Evolutionary conservation across 2,888 invertebrate species (phyloP).

Genomic region (Eilema sororculum): DNA sequence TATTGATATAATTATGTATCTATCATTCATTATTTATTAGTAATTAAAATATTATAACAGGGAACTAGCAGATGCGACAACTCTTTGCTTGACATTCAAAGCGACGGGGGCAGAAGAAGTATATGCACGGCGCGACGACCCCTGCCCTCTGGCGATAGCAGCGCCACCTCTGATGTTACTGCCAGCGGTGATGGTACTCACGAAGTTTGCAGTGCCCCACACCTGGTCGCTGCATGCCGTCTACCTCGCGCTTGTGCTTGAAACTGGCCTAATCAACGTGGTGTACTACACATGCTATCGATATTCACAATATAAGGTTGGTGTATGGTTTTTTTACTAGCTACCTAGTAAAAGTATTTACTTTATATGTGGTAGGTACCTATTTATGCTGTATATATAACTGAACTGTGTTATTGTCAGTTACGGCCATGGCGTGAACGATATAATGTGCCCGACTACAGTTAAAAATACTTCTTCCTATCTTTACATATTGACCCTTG

Average conservation of each 20-base stretch:
- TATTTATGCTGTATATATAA: no score
- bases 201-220: slow-evolving; percentile 72
- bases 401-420: no score
- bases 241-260: slow-evolving; percentile 72
- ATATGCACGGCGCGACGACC: slow-evolving; percentile 70
- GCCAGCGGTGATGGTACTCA: slow-evolving; percentile 75
- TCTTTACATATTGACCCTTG: no score
- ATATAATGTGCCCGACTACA: no score
- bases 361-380: no score
- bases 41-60: slow-evolving; percentile 52
- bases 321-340: no score
- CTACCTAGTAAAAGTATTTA: no score
- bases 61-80: slow-evolving; percentile 79
- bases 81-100: slow-evolving; percentile 77
- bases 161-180: slow-evolving; percentile 79
- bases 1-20: neutral
- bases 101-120: slow-evolving; percentile 68
- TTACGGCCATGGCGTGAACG: no score
- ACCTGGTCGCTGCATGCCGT: slow-evolving; percentile 71
- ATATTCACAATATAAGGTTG: slow-evolving; percentile 74
- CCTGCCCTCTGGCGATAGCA: slow-evolving; percentile 72
- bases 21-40: slow-evolving; percentile 3
- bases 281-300: slow-evolving; percentile 71
- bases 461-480: no score
- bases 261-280: slow-evolving; percentile 73